Percentiles rank a stretch among this genome's conserved stretches.
These are phyloP conservation scores for Eupithecia pulchellata DNA, from an alignment of 2,888 invertebrate species.

Conservation along the genomic window DNA sequence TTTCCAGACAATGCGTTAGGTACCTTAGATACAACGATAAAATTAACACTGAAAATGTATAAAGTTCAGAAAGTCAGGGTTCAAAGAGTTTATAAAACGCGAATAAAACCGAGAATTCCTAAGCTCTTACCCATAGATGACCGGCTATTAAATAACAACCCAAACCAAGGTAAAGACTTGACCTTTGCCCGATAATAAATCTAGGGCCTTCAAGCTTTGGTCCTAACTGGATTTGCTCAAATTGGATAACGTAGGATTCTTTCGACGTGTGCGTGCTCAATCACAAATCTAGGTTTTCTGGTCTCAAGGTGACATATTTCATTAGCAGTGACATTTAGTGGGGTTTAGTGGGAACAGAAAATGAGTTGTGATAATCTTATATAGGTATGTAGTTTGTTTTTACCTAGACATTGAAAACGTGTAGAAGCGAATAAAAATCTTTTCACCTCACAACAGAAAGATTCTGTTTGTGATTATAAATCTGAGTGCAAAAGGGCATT, in stretches of 20 bases:
- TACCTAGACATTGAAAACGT: neutral
- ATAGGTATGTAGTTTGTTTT: neutral
- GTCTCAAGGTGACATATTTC: neutral
- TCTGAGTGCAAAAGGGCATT: no score
- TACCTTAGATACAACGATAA: neutral
- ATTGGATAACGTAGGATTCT: slow-evolving; percentile 11
- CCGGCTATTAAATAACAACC: neutral
- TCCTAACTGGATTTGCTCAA: slow-evolving; percentile 7
- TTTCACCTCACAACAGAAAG: no score
- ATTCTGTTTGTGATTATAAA: no score
- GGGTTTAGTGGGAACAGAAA: neutral
- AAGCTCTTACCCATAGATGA: neutral
- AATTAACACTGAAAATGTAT: neutral
- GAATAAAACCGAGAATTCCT: neutral
- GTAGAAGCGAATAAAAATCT: no score
- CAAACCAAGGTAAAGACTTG: slow-evolving; percentile 9
- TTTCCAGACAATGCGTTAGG: neutral
- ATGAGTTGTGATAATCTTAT: neutral
- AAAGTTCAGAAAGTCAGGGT: neutral
- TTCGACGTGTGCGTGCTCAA: neutral
- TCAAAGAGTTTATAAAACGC: neutral
- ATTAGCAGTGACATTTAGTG: neutral
- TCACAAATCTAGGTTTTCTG: neutral
- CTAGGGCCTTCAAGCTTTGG: neutral
- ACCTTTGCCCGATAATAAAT: slow-evolving; percentile 17